These are phyloP conservation scores for Astropecten irregularis DNA, from an alignment of 53 echinoderm and acorn worm genomes.

Conservation along the genomic window DNA sequence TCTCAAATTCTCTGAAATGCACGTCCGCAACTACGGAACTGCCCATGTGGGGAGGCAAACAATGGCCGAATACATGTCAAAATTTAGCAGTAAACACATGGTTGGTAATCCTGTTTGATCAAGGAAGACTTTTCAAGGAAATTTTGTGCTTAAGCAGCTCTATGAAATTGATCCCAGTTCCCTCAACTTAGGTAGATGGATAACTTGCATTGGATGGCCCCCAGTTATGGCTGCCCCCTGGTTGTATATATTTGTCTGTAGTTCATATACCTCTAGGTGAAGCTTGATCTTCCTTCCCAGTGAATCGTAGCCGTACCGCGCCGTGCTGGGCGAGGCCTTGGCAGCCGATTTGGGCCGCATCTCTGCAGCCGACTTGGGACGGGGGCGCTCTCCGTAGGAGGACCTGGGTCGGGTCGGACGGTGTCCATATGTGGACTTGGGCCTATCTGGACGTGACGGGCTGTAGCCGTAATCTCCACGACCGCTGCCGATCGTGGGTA, in stretches of 20 bases:
- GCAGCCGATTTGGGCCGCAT: slow-evolving; percentile 77
- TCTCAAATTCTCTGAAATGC: too few relatives aligned
- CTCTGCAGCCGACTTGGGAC: slow-evolving; percentile 63
- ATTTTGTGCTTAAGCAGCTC: too few relatives aligned
- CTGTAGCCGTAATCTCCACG: slow-evolving; percentile 48
- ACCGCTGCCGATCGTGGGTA: slow-evolving; percentile 59
- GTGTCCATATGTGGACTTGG: slow-evolving; percentile 86
- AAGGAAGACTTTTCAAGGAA: too few relatives aligned
- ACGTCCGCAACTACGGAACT: too few relatives aligned
- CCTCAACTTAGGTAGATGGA: too few relatives aligned
- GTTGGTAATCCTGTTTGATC: too few relatives aligned
- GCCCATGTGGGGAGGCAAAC: too few relatives aligned
- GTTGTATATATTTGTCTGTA: not conserved
- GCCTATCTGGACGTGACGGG: slow-evolving; percentile 75
- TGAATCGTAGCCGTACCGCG: slow-evolving; percentile 84
- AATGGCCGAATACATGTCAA: too few relatives aligned
- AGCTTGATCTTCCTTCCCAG: slow-evolving; percentile 71
- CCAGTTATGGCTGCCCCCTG: too few relatives aligned
- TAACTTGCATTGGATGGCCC: too few relatives aligned
- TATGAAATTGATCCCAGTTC: too few relatives aligned
- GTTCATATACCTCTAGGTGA: slow-evolving; percentile 47
- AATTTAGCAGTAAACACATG: too few relatives aligned
- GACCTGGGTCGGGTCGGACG: slow-evolving; percentile 70
- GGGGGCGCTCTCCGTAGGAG: slow-evolving; percentile 44
- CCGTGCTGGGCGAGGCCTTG: slow-evolving; percentile 75